These are phyloP conservation scores for Drosophila pseudotalamancana DNA, from an alignment of 2,888 invertebrate species.

Conservation along the genomic window DNA sequence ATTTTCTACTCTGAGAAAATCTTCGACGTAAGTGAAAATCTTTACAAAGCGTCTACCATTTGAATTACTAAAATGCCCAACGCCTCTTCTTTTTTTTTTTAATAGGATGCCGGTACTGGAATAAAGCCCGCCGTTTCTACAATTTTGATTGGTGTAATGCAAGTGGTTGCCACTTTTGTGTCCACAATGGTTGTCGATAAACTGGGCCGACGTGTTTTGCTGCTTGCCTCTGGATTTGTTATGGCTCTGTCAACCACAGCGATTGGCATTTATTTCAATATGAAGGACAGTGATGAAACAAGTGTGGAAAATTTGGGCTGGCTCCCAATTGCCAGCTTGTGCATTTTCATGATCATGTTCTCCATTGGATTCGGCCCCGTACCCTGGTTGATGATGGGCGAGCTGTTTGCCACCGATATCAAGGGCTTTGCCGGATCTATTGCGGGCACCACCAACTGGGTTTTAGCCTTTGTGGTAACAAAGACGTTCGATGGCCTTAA, in stretches of 20 bases:
- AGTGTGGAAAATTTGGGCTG: conserved; percentile 87
- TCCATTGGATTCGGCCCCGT: conserved; percentile 94
- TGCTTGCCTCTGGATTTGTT: conserved; percentile 89
- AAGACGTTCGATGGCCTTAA: conserved; percentile 88
- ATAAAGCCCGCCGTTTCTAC: conserved; percentile 87
- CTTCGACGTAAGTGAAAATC: conserved; percentile 88
- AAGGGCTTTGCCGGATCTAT: conserved; percentile 91
- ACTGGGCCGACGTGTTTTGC: conserved; percentile 90
- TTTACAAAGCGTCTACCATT: background rate
- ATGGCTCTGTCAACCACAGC: conserved; percentile 89
- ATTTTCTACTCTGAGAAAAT: conserved; percentile 92
- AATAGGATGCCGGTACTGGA: conserved; percentile 81
- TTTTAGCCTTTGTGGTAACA: conserved; percentile 91
- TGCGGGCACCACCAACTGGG: conserved; percentile 93
- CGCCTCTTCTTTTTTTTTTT: background rate
- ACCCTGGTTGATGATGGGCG: conserved; percentile 91
- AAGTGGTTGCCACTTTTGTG: conserved; percentile 88
- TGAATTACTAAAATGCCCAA: no score
- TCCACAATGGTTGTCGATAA: conserved; percentile 92
- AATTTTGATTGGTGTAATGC: conserved; percentile 93
- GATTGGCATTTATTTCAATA: conserved; percentile 89
- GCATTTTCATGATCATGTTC: conserved; percentile 91
- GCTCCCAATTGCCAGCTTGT: conserved; percentile 90
- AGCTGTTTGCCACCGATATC: conserved; percentile 91
- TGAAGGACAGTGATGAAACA: conserved; percentile 78